These are phyloP conservation scores for Chauna torquata DNA, from an alignment of 2,113 vertebrate species.

Conservation along the genomic window DNA sequence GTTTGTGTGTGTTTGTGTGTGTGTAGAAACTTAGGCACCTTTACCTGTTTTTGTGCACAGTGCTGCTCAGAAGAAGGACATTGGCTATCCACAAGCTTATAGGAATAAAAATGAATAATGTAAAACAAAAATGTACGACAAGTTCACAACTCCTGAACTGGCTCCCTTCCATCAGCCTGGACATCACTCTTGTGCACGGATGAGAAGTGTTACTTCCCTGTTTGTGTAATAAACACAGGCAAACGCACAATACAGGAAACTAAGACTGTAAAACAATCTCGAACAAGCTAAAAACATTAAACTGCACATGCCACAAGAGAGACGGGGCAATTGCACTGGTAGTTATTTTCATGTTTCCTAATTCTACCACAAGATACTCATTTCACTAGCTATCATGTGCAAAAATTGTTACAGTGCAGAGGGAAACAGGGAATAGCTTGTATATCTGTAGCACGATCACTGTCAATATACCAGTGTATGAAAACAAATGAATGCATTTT, in stretches of 20 bases:
- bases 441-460: background rate
- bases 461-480: background rate
- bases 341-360: slow-evolving; percentile 29
- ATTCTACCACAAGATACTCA: background rate
- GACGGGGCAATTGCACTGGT: background rate
- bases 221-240: background rate
- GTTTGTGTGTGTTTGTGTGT: background rate
- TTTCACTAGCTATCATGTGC: slow-evolving; percentile 21
- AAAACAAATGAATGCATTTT: slow-evolving; percentile 37
- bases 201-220: background rate
- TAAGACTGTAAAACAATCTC: background rate
- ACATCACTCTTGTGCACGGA: background rate
- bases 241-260: background rate
- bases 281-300: background rate
- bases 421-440: background rate
- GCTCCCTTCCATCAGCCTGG: background rate
- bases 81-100: background rate
- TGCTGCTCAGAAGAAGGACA: background rate
- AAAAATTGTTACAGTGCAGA: background rate
- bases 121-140: background rate
- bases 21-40: background rate
- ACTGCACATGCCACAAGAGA: background rate
- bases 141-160: background rate
- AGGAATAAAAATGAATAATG: background rate
- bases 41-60: rapidly evolving